Evolutionary conservation across 2,888 invertebrate genomes (phyloP).

Genomic region (Drosophila differens): DNA sequence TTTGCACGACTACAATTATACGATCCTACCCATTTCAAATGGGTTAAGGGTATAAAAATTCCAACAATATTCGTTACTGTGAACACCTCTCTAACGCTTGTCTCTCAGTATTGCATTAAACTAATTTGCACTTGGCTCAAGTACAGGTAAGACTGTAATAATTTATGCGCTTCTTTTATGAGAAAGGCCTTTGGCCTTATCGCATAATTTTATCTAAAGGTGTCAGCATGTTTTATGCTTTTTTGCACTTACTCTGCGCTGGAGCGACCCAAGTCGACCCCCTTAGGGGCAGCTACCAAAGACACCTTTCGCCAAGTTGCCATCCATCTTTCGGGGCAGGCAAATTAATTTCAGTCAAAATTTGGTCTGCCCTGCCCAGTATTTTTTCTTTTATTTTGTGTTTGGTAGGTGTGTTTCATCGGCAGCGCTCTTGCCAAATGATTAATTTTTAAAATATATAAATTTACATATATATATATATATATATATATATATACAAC

Average conservation of each 20-base stretch:
- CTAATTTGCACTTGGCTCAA: constrained; percentile 2
- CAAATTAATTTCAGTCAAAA: constrained; percentile 78
- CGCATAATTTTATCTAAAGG: constrained; percentile 50
- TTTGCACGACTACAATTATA: not conserved
- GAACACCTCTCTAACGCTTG: not conserved
- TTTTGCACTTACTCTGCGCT: constrained; percentile 53
- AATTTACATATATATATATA: constrained; percentile 13
- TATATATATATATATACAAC: constrained; percentile 4
- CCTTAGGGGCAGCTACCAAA: constrained; percentile 33
- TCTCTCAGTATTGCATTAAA: not conserved
- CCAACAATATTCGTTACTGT: not conserved
- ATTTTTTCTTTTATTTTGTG: constrained; percentile 15
- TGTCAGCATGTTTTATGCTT: constrained; percentile 66
- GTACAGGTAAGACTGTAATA: not conserved
- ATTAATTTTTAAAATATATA: constrained; percentile 58
- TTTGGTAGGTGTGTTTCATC: constrained; percentile 61
- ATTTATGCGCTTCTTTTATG: constrained; percentile 19
- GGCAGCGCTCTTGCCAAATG: constrained; percentile 48
- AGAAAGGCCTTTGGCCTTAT: constrained; percentile 35
- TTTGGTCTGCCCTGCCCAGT: constrained; percentile 53
- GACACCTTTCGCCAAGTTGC: constrained; percentile 59
- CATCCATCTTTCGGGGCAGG: constrained; percentile 64
- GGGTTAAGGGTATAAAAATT: not conserved
- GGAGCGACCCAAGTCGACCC: constrained; percentile 8
- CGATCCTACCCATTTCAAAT: not conserved